A percentile compares a stretch with the other conserved stretches of the same genome.
Evolutionary conservation across 2,888 invertebrate species (phyloP).

Genomic region (Argyra leucocephala): DNA sequence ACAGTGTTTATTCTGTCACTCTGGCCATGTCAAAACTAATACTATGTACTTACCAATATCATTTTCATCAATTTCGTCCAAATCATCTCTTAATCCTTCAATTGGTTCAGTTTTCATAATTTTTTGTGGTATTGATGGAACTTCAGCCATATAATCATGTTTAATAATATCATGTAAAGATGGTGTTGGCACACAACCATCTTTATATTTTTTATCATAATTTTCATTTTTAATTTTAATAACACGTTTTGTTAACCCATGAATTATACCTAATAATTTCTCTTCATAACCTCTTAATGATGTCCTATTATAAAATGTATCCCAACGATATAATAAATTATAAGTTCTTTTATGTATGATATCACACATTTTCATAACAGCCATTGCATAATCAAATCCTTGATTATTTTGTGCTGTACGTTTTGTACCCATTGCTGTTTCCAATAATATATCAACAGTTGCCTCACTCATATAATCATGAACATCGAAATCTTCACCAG

Average conservation of each 20-base stretch:
- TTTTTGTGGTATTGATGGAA: conserved; percentile 31
- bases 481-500: conserved; percentile 61
- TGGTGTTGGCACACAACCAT: conserved; percentile 43
- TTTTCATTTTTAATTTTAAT: conserved; percentile 51
- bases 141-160: conserved; percentile 36
- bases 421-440: conserved; percentile 77
- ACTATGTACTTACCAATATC: conserved; percentile 52
- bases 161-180: conserved; percentile 42
- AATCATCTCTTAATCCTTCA: conserved; percentile 59
- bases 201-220: conserved; percentile 47
- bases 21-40: conserved; percentile 12
- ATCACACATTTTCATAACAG: conserved; percentile 79
- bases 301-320: conserved; percentile 60
- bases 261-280: conserved; percentile 58
- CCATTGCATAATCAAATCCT: conserved; percentile 73
- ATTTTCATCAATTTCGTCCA: conserved; percentile 71
- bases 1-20: neutral
- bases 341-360: conserved; percentile 71
- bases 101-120: conserved; percentile 41
- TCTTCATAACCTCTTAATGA: conserved; percentile 60
- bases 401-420: conserved; percentile 58
- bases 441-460: conserved; percentile 67
- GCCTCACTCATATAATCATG: conserved; percentile 72
- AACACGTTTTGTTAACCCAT: conserved; percentile 67
- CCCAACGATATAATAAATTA: conserved; percentile 62